Evolutionary conservation across 2,113 vertebrate genomes (phyloP).

Genomic region (Python bivittatus): DNA sequence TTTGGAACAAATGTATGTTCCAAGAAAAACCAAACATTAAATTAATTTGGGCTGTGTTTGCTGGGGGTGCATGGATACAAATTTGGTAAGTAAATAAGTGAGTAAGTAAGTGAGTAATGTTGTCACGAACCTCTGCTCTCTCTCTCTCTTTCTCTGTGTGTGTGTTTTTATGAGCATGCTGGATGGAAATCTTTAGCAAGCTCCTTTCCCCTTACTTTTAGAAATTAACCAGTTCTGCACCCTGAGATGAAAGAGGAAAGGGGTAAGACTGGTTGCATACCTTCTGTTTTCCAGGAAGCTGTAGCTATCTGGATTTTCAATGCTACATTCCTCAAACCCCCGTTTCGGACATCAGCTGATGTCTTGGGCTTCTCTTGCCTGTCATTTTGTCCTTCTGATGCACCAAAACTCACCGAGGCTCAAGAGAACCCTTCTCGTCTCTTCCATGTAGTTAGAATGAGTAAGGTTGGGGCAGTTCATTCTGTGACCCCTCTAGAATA

Average conservation of each 20-base stretch:
- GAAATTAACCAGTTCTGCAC: not conserved
- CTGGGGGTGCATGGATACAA: too few species aligned
- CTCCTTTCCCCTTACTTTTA: not conserved
- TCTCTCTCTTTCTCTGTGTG: too few species aligned
- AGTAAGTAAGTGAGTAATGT: not conserved
- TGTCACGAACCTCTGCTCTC: not conserved
- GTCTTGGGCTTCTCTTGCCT: not conserved
- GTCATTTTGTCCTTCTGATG: not conserved
- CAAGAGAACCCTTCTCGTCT: too few species aligned
- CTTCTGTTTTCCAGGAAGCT: not conserved
- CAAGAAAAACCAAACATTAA: slow-evolving; percentile 2
- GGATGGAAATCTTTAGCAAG: fast-evolving
- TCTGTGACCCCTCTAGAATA: not conserved
- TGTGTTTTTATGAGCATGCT: not conserved
- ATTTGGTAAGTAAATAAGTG: not conserved
- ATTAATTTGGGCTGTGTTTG: too few species aligned
- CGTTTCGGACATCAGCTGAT: not conserved
- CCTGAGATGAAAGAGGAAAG: too few species aligned
- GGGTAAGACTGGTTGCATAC: not conserved
- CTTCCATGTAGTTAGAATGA: not conserved
- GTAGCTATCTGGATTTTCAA: not conserved
- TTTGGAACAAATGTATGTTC: slow-evolving; percentile 8
- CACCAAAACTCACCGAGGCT: not conserved
- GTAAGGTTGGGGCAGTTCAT: not conserved
- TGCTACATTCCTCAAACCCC: not conserved